Evolutionary conservation across 2,888 invertebrate species (phyloP), one percentile per base, ranked within the genome.

Genomic region (Epinotia nisella): DNA sequence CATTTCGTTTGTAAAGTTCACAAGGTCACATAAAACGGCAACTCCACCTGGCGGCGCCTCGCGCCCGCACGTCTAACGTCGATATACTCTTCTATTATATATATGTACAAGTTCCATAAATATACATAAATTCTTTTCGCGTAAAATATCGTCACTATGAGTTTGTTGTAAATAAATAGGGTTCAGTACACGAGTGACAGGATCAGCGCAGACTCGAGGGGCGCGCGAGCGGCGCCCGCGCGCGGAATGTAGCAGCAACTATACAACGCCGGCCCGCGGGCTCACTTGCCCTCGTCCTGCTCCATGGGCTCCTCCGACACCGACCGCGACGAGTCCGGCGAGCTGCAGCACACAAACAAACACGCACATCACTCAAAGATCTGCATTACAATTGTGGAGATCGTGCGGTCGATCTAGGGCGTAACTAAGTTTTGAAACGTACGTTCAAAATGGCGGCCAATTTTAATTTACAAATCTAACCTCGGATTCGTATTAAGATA

Each of bases 271-370:
- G 24, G 24, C 64, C 65, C 49, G 71, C n/a, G 55, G 76, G 79
- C 88, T 95, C 95, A 96, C 94, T 96, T 96, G 84, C 94, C 95
- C 88, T 97, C 97, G 91, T 97, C 97, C 91, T 97, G 96, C 88
- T 97, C 97, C 97, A 97, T 97, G 67, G 97, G 97, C 91, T 97
- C 97, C 84, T 96, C 96, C 75, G 96, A 95, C 85, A 94, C 95
- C 86, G 96, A 95, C 80, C 95, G 95, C 82, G 96, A 95, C 87
- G 95, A 94, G 80, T 95, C 95, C 85, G 94, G 90, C 71, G 95
- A 95, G 78, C 93, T 95, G 87, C 56, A 41, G 9, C 35, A 35
- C 51, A 69, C 3, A 19, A 7, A 5, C 21, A 58, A 19, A 24
- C 15, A 15, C 45, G 21, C 21, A 35, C 10, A 65, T 87, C 76